These are phyloP conservation scores for Bombus breviceps DNA, from an alignment of 1,140 invertebrate genomes.

Conservation along the genomic window DNA sequence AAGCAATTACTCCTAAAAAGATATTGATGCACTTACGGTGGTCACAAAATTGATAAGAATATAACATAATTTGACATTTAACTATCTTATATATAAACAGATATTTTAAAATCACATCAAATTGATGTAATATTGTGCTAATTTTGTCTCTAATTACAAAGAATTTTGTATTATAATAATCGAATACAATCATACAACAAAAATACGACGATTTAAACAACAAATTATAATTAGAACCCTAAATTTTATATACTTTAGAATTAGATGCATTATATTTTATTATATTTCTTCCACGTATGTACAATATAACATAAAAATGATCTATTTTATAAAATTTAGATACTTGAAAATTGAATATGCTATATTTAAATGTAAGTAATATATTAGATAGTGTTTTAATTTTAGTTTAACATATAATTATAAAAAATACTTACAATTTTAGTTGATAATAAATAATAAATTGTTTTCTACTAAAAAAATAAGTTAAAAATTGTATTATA, in stretches of 20 bases:
- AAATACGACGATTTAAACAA: not conserved
- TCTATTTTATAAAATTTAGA: conserved; percentile 17
- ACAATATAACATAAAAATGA: no score
- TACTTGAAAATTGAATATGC: no score
- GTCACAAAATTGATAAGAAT: not conserved
- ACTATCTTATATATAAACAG: not conserved
- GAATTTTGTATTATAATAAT: conserved; percentile 16
- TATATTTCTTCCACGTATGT: no score
- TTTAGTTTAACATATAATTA: conserved; percentile 27
- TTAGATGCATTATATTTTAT: no score
- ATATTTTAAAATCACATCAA: not conserved
- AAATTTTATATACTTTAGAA: not conserved
- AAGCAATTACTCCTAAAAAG: not conserved
- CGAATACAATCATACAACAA: not conserved
- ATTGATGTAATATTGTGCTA: not conserved
- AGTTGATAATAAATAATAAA: not conserved
- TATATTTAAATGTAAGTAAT: no score
- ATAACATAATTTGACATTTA: not conserved
- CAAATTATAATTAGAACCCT: not conserved
- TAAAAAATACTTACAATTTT: not conserved
- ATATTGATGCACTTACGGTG: not conserved
- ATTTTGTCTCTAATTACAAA: conserved; percentile 27
- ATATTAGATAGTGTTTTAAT: conserved; percentile 1
- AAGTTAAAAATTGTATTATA: not conserved
- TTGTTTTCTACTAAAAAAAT: not conserved